Evolutionary conservation across 2,797 vertebrate species (phyloP).

Genomic region (Cyclopterus lumpus): DNA sequence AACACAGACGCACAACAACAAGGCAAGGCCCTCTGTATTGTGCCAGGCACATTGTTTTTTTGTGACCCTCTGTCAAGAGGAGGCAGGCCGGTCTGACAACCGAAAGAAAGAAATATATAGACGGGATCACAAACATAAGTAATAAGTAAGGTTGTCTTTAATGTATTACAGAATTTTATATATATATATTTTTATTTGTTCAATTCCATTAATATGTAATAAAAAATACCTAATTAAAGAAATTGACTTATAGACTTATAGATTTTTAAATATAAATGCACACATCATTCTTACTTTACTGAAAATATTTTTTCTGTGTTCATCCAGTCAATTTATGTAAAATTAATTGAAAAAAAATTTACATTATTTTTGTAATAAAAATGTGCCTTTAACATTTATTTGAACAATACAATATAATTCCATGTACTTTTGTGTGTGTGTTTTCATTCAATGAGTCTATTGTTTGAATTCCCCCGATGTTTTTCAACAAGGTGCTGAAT

Average conservation of each 20-base stretch:
- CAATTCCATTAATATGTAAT: background rate
- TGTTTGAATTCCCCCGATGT: constrained; percentile 40
- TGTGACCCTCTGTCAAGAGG: constrained; percentile 67
- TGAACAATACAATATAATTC: background rate
- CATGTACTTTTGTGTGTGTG: background rate
- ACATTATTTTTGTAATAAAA: constrained; percentile 5
- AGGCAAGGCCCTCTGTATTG: constrained; percentile 57
- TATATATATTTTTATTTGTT: background rate
- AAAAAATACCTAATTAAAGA: background rate
- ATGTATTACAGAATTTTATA: background rate
- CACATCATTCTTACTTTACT: background rate
- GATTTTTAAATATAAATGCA: background rate
- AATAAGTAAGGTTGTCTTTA: constrained; percentile 1
- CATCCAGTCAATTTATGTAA: background rate
- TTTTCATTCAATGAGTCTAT: constrained; percentile 3
- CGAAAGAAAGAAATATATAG: background rate
- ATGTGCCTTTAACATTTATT: background rate
- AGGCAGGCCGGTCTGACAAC: constrained; percentile 33
- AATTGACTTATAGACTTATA: background rate
- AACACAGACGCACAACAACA: constrained; percentile 33
- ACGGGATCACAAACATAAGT: background rate
- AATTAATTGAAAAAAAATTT: background rate
- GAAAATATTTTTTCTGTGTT: background rate
- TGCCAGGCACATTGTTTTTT: constrained; percentile 68
- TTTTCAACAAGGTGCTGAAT: constrained; percentile 38